Evolutionary conservation across 2,113 vertebrate species (phyloP), one percentile per base, ranked within the genome.

Genomic region (Perca schrenkii): DNA sequence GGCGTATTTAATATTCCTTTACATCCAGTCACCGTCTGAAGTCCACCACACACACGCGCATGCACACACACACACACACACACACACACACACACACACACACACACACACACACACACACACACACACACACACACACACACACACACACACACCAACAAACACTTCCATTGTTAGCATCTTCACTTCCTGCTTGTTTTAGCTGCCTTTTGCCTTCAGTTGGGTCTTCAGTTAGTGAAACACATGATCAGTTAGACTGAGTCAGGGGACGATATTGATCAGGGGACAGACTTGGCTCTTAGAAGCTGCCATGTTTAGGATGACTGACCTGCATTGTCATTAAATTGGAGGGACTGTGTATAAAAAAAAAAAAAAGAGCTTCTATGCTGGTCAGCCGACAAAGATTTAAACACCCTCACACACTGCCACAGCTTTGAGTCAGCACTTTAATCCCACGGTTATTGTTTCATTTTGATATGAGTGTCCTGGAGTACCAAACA

Each of bases 231-330:
- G 56, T 43, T n/a, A 74, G 73, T 56, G 36, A 83, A 83, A 49
- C 85, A 82, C 79, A 84, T 86, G 89, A 91, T 77, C 64, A 2
- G 36, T 34, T 25, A 36, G 47, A 21, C 64, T 43, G 67, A 56
- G 79, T 85, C 86, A 88, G 77, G 15, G 74, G 86, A 81, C 64
- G 8, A 43, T 11, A 14, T 58, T 13, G 36, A 47, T 87, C 86
- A 87, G 72, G 79, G 84, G 85, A 84, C 53, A 12, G 25, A 61
- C 34, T 72, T 60, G 70, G 25, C 62, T n/a, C 7, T 43, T 36
- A n/a, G 62, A 76, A 53, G 2, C 6, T 31, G 34, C 60, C 36
- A 28, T 52, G 28, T 58, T 69, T 64, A 43, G 43, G 16, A 14
- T 62, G 17, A 43, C 47, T 36, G 21, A 70, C 15, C 21, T 83